Base-by-base conservation (phyloP, 2,797 vertebrate genomes). In the Denticeps clupeoides region DNA sequence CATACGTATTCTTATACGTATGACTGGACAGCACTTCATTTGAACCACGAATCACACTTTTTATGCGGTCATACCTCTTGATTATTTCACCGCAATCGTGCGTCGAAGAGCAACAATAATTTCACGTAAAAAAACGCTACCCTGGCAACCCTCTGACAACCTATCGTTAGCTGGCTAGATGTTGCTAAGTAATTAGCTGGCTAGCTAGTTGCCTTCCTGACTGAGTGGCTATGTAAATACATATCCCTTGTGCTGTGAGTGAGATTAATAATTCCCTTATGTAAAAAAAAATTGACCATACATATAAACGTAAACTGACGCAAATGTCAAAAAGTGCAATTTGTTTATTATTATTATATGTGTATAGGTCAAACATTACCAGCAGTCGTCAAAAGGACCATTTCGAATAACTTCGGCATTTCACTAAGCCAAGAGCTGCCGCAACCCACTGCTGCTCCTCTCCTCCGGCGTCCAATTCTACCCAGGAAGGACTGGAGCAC, bases 401-500 rank as follows among this genome's bases (percentile, higher is more conserved):
- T 51, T 54, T 28, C 23, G 21, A 19, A 32, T 33, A 52, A 26
- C 29, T 56, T 48, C 41, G 25, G 41, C 3, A 29, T 27, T 26
- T 43, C 11, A n/a, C 29, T 32, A n/a, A 28, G 40, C 19, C 21
- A 15, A 29, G 32, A 29, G 7, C 29, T 3, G 31, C 45, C 44
- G 61, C 59, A 58, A 38, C 56, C 53, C 42, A 51, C 49, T 32
- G 35, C 11, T 21, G 62, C 64, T 72, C 54, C 56, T 47, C 52
- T 21, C 62, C 64, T 68, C 41, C 45, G 33, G 12, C 50, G 53
- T 44, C 19, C 32, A 37, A 40, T 42, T 63, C 64, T 50, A 33
- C 59, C 65, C 74, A 80, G 73, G 77, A 80, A 79, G 74, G 45
- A 64, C 53, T 18, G 53, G 66, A 75, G 69, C 64, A 64, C 58